Conservation (phyloP, 2,113 vertebrate species). For the Forbesichthys agassizii region DNA sequence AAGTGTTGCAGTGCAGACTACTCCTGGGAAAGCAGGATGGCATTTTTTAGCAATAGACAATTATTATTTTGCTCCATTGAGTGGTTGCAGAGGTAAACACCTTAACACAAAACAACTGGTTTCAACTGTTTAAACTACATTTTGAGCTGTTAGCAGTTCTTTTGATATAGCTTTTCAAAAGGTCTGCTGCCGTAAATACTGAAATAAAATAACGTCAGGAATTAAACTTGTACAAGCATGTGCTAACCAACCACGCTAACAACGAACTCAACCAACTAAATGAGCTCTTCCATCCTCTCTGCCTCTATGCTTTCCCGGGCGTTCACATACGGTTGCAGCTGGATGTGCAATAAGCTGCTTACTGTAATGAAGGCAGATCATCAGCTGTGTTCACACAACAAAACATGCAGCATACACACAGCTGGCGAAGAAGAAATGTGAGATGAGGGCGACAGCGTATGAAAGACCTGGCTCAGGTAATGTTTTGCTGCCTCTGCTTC, state of each 20-base stretch:
- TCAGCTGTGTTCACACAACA: constrained; percentile 42
- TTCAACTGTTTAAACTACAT: too few species aligned
- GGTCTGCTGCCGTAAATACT: too few species aligned
- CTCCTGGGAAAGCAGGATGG: constrained; percentile 7
- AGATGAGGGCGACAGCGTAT: constrained; percentile 27
- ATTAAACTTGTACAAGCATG: too few species aligned
- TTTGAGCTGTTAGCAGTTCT: too few species aligned
- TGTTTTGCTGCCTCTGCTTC: constrained; percentile 51
- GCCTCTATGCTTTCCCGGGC: constrained; percentile 1
- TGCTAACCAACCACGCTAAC: neutral
- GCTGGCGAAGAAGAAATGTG: constrained; percentile 47
- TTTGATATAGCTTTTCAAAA: too few species aligned
- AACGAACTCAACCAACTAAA: neutral
- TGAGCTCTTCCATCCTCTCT: neutral
- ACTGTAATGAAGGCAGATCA: constrained; percentile 39
- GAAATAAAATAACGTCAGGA: too few species aligned
- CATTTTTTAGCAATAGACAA: neutral
- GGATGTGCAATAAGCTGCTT: constrained; percentile 40
- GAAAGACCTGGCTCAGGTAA: constrained; percentile 42
- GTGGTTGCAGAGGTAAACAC: constrained; percentile 31
- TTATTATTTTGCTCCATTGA: neutral
- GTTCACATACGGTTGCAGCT: constrained; percentile 21
- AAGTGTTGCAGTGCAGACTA: too few species aligned
- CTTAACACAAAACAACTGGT: too few species aligned
- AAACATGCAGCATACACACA: constrained; percentile 44